Percentiles rank a stretch among this genome's conserved stretches.
These are phyloP conservation scores for Megastigmus dorsalis DNA, from an alignment of 2,888 invertebrate species.

Conservation along the genomic window DNA sequence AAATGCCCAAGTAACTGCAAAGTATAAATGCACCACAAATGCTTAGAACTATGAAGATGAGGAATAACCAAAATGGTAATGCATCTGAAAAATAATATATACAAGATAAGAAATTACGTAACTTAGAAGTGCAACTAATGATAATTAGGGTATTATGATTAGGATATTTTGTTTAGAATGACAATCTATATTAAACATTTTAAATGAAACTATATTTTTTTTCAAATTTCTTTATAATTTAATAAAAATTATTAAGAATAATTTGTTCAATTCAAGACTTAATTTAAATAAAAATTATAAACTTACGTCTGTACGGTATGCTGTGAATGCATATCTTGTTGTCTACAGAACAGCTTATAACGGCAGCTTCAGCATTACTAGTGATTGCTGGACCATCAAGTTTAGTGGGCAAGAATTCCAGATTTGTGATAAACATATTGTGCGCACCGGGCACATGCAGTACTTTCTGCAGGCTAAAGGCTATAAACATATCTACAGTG, in stretches of 20 bases:
- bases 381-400: constrained; percentile 84
- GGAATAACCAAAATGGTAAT: constrained; percentile 88
- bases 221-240: too few species aligned
- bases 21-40: constrained; percentile 86
- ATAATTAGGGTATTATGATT: too few species aligned
- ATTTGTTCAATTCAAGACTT: too few species aligned
- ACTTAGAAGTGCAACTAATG: too few species aligned
- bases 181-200: too few species aligned
- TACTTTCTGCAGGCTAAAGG: constrained; percentile 93
- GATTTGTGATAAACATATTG: constrained; percentile 97
- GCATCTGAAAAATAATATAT: constrained; percentile 79
- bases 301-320: constrained; percentile 87
- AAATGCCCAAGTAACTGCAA: constrained; percentile 89
- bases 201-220: too few species aligned
- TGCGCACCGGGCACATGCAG: constrained; percentile 90
- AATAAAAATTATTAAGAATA: too few species aligned
- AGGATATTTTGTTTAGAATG: too few species aligned
- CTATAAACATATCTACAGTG: constrained; percentile 91
- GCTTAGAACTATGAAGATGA: constrained; percentile 83
- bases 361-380: constrained; percentile 87
- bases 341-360: constrained; percentile 96
- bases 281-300: constrained; percentile 9
- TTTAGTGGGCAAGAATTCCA: constrained; percentile 90
- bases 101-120: too few species aligned
- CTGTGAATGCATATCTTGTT: constrained; percentile 93